Percentiles rank a stretch among this genome's conserved stretches.
Conservation (phyloP, 2,888 invertebrate genomes). For the Synergus japonicus region DNA sequence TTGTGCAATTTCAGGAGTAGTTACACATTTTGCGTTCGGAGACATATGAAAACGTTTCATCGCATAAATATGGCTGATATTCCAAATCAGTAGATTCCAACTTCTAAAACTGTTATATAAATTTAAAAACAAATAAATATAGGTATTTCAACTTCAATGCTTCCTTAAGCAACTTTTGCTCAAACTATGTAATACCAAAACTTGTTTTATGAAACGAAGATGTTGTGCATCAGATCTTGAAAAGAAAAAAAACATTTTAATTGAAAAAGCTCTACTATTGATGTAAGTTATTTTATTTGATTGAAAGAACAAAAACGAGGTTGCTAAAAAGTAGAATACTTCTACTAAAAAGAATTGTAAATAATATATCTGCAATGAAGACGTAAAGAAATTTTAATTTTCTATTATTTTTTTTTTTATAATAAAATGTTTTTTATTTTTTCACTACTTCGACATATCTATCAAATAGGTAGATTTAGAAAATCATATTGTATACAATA, state of each 20-base stretch:
- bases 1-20: constrained; percentile 72
- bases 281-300: neutral
- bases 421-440: neutral
- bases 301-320: neutral
- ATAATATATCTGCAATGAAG: neutral
- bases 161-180: too few species aligned
- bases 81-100: neutral
- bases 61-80: constrained; percentile 42
- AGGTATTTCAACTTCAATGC: too few species aligned
- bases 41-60: constrained; percentile 71
- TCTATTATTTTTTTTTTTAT: neutral
- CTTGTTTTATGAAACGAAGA: too few species aligned
- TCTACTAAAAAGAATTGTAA: neutral
- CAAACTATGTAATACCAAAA: too few species aligned
- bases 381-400: neutral
- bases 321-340: neutral
- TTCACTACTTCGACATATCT: neutral
- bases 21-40: constrained; percentile 71
- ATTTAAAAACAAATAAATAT: neutral
- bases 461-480: neutral
- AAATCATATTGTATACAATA: neutral
- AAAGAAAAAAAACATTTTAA: neutral
- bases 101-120: neutral
- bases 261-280: neutral
- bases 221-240: too few species aligned